A percentile compares a stretch with the other conserved stretches of the same genome.
phyloP scores from a whole-genome alignment of 2,797 vertebrate species.

The Helostoma temminkii region DNA sequence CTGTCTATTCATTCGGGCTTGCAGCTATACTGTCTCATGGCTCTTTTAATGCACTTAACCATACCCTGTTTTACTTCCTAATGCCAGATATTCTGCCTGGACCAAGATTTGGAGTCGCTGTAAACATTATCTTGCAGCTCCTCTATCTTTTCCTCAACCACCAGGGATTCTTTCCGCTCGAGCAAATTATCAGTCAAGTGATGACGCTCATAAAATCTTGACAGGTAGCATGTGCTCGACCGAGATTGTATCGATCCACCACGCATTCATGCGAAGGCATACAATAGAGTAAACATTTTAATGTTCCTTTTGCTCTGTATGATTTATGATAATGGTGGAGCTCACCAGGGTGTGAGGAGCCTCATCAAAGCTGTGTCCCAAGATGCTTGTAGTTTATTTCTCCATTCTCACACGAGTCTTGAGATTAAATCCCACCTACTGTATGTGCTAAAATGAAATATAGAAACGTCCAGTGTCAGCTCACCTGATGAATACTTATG shows the following conservation, averaged over 20 bases:
- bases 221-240: constrained; percentile 33
- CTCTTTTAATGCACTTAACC: not conserved
- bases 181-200: constrained; percentile 63
- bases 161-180: constrained; percentile 44
- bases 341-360: constrained; percentile 15
- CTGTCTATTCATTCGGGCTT: not conserved
- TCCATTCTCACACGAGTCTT: constrained; percentile 21
- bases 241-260: constrained; percentile 60
- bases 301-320: constrained; percentile 45
- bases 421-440: constrained; percentile 23
- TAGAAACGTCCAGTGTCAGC: constrained; percentile 7
- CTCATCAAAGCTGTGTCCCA: constrained; percentile 37
- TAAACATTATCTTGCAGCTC: constrained; percentile 13
- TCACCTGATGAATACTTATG: constrained; percentile 17
- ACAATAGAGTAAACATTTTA: constrained; percentile 57
- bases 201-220: constrained; percentile 62
- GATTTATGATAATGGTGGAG: constrained; percentile 53
- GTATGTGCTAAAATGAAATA: constrained; percentile 27
- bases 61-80: constrained; percentile 4
- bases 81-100: constrained; percentile 2
- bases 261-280: constrained; percentile 18
- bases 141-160: constrained; percentile 9
- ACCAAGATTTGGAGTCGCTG: constrained; percentile 10
- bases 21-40: not conserved
- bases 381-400: constrained; percentile 32